Conservation (phyloP, 2,797 vertebrate species). For the Myoxocephalus aenaeus region DNA sequence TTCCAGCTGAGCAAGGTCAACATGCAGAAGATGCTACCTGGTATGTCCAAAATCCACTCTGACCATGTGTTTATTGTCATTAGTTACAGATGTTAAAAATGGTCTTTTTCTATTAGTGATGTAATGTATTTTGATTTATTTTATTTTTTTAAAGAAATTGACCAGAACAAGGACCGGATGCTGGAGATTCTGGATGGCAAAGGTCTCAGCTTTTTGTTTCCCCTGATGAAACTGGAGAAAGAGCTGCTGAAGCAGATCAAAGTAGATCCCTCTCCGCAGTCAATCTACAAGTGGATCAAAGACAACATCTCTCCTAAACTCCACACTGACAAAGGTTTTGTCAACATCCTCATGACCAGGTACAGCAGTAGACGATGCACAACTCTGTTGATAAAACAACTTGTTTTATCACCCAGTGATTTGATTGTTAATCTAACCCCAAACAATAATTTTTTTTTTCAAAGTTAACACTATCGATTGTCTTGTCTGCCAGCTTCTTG, state of each 20-base stretch:
- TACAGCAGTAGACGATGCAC: slow-evolving; percentile 55
- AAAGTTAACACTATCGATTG: background rate
- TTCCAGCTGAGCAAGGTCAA: slow-evolving; percentile 98
- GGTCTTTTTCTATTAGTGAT: background rate
- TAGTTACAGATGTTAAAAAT: background rate
- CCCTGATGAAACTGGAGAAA: slow-evolving; percentile 98
- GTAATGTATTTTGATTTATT: background rate
- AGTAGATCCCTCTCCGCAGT: slow-evolving; percentile 96
- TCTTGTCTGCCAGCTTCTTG: slow-evolving; percentile 87
- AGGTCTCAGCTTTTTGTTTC: slow-evolving; percentile 97
- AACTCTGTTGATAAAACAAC: background rate
- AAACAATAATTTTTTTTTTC: background rate
- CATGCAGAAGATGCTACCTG: slow-evolving; percentile 99
- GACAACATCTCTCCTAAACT: slow-evolving; percentile 99
- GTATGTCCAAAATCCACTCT: slow-evolving; percentile 76
- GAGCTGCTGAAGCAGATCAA: slow-evolving; percentile 98
- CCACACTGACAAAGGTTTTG: slow-evolving; percentile 98
- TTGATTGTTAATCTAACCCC: background rate
- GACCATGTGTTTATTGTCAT: background rate
- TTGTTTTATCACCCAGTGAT: background rate
- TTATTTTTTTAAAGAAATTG: slow-evolving; percentile 86
- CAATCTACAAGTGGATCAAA: slow-evolving; percentile 99
- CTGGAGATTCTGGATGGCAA: slow-evolving; percentile 98
- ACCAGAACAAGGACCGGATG: slow-evolving; percentile 99
- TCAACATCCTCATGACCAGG: slow-evolving; percentile 99